phyloP scores from a whole-genome alignment of 2,797 vertebrate genomes.

The Lepilemur ruficaudatus region DNA sequence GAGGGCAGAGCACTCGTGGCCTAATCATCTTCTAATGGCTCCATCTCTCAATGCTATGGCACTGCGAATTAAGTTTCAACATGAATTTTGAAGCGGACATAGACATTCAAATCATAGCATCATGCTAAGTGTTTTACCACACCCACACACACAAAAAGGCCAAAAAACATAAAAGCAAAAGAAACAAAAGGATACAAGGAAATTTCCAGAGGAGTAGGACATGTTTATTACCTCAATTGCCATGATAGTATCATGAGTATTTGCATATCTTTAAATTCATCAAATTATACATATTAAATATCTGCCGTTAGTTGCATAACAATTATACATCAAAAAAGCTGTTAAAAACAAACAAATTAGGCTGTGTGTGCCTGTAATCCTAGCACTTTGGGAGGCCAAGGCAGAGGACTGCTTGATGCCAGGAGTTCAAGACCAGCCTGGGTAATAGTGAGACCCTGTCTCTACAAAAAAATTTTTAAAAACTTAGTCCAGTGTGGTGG shows the following conservation, averaged over 20 bases:
- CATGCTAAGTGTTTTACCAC: neutral
- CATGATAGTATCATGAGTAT: neutral
- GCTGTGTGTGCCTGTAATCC: neutral
- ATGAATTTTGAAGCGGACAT: neutral
- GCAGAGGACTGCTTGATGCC: neutral
- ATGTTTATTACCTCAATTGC: neutral
- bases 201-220: neutral
- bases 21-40: neutral
- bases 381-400: neutral
- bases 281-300: neutral
- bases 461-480: neutral
- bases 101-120: neutral
- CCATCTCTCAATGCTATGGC: neutral
- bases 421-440: neutral
- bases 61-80: neutral
- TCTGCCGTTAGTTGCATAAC: neutral
- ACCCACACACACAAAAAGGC: accelerated
- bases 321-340: neutral
- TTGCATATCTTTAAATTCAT: neutral
- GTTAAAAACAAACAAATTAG: neutral
- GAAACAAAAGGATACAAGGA: neutral
- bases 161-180: neutral
- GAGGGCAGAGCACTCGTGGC: neutral
- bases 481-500: no score
- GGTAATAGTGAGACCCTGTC: neutral